Conservation (phyloP, 2,113 vertebrate genomes). For the Corythaeola cristata region DNA sequence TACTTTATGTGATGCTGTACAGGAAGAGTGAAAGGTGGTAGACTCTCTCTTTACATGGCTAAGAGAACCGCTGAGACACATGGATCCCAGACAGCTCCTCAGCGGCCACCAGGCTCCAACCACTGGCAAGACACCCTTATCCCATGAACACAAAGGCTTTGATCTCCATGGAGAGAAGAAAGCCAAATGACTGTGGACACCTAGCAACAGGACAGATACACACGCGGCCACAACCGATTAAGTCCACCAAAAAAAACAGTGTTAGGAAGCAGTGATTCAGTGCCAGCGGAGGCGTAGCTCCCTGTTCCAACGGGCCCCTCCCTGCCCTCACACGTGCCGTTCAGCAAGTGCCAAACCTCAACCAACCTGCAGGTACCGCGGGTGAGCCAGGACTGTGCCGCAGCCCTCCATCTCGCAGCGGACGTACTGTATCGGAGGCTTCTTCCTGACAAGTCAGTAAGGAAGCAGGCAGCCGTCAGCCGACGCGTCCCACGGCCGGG, state of each 20-base stretch:
- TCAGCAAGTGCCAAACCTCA: background rate
- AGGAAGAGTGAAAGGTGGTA: background rate
- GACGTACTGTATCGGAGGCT: constrained; percentile 96
- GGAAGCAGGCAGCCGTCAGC: background rate
- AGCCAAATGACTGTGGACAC: background rate
- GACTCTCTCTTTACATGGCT: background rate
- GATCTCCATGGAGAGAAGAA: background rate
- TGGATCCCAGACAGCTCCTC: background rate
- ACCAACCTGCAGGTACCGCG: constrained; percentile 93
- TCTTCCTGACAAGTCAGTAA: constrained; percentile 82
- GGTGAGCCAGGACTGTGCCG: constrained; percentile 94
- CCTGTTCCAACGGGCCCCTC: background rate
- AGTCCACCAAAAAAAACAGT: background rate
- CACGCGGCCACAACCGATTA: fast-evolving
- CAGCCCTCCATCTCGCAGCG: constrained; percentile 98
- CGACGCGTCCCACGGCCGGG: background rate
- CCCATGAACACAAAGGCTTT: background rate
- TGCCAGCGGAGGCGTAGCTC: background rate
- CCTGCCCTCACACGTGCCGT: background rate
- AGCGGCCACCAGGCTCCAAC: background rate
- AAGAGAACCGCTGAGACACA: background rate
- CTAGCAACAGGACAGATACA: background rate
- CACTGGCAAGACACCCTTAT: background rate
- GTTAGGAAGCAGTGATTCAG: background rate
- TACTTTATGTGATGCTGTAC: constrained; percentile 97